These are phyloP conservation scores for Callaeas wilsoni DNA, from an alignment of 2,113 vertebrate species.

Conservation along the genomic window DNA sequence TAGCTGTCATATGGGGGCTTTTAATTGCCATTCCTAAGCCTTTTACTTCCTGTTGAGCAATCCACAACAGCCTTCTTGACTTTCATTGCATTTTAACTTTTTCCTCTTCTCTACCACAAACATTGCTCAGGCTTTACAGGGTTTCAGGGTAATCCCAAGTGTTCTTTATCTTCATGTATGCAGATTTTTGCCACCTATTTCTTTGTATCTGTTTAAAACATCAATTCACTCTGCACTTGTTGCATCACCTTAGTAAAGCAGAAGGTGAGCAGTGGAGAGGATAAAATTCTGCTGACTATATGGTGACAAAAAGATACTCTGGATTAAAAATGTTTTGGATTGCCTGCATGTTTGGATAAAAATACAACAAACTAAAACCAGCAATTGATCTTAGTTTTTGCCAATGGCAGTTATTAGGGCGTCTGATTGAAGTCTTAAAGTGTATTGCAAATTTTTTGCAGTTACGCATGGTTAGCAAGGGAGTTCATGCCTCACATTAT, in stretches of 20 bases:
- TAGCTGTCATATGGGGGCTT: neutral
- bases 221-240: neutral
- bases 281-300: neutral
- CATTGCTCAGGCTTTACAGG: neutral
- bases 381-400: neutral
- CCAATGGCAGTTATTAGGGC: neutral
- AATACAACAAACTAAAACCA: neutral
- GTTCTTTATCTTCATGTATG: neutral
- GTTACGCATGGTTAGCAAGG: neutral
- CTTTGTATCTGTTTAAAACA: neutral
- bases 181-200: neutral
- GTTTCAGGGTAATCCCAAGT: neutral
- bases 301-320: neutral
- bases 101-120: neutral
- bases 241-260: neutral
- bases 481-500: neutral
- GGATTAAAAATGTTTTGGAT: neutral
- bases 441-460: neutral
- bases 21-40: neutral
- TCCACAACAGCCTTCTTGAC: neutral
- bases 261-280: neutral
- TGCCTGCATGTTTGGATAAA: neutral
- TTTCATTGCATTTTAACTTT: conserved; percentile 33
- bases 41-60: conserved; percentile 27
- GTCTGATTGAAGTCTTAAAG: neutral